A percentile compares a stretch with the other conserved stretches of the same genome.
Conservation (phyloP, 2,888 invertebrate genomes). For the Hipparchia semele region DNA sequence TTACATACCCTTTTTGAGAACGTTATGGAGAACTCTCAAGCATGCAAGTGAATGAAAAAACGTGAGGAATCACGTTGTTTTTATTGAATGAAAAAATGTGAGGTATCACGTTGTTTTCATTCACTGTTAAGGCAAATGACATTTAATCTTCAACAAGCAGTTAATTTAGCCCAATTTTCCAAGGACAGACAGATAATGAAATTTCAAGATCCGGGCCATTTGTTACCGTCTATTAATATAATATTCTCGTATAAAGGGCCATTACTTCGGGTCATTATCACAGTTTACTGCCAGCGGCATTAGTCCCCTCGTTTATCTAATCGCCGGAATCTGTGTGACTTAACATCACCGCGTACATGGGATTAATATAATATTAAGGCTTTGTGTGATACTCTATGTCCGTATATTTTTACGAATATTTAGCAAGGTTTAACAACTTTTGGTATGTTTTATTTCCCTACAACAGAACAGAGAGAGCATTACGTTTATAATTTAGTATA, state of each 20-base stretch:
- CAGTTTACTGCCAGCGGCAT: slow-evolving; percentile 29
- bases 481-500: too few species aligned
- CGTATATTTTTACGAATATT: background rate
- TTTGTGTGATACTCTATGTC: background rate
- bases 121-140: too few species aligned
- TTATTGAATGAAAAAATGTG: too few species aligned
- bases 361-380: slow-evolving; percentile 12
- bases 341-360: slow-evolving; percentile 20
- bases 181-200: slow-evolving; percentile 16
- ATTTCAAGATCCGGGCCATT: slow-evolving; percentile 16
- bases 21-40: too few species aligned
- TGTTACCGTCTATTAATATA: slow-evolving; percentile 27
- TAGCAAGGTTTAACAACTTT: background rate
- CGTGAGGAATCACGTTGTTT: too few species aligned
- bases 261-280: slow-evolving; percentile 40
- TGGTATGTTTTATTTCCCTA: too few species aligned
- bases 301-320: slow-evolving; percentile 42
- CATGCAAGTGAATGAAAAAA: too few species aligned
- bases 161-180: slow-evolving; percentile 15
- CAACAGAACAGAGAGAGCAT: too few species aligned
- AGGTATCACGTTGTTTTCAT: too few species aligned
- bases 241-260: slow-evolving; percentile 30
- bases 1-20: too few species aligned
- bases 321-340: slow-evolving; percentile 35
- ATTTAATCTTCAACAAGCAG: background rate